Conservation (phyloP, 2,113 vertebrate species). For the Riparia riparia region DNA sequence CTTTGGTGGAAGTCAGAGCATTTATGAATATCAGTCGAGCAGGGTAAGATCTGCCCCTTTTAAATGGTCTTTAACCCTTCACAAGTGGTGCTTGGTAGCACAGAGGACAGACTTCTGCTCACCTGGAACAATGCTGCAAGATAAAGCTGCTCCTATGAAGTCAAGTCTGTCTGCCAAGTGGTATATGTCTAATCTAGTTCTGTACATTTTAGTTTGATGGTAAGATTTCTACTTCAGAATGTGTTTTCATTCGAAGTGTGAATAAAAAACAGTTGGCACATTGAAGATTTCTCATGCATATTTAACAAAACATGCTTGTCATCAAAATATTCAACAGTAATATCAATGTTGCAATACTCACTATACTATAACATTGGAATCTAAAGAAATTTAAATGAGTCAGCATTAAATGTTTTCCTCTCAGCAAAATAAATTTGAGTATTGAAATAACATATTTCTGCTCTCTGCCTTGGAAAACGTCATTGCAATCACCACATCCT, state of each 20-base stretch:
- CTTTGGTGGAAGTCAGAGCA: background rate
- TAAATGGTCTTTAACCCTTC: background rate
- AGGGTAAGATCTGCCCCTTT: background rate
- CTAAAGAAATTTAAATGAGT: slow-evolving; percentile 10
- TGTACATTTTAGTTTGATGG: background rate
- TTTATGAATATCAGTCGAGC: background rate
- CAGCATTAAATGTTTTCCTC: background rate
- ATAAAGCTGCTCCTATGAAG: background rate
- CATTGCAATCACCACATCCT: background rate
- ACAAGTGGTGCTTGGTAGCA: background rate
- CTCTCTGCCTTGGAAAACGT: background rate
- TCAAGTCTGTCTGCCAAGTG: background rate
- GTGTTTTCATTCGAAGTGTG: background rate
- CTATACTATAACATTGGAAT: background rate
- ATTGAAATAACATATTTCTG: background rate
- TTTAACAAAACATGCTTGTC: background rate
- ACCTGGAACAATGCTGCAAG: background rate
- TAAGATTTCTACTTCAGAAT: background rate
- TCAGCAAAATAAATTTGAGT: background rate
- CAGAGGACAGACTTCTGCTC: background rate
- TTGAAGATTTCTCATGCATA: background rate
- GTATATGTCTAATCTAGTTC: background rate
- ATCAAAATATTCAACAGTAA: slow-evolving; percentile 7
- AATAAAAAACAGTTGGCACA: background rate
- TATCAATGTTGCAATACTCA: background rate